Evolutionary conservation across 1,140 invertebrate species (phyloP), one percentile per base, ranked within the genome.

Genomic region (Cydia pomonella): DNA sequence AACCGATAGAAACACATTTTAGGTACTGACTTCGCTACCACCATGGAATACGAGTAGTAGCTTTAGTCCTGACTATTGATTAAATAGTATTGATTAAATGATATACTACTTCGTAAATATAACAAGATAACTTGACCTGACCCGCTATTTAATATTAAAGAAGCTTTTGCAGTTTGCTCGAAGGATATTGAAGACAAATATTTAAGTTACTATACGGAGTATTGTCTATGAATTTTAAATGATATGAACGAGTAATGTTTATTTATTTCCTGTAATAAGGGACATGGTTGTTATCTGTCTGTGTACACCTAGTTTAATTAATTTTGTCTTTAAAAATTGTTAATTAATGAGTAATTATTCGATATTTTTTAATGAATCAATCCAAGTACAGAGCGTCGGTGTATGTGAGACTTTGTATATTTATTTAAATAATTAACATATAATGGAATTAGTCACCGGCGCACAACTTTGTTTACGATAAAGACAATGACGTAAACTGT

Each of bases 401-500:
- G 41, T 44, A 44, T 13, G 41, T 16, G 41, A 44, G 41, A 44
- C 10, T 16, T 13, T 44, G 41, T 44, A 44, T 12, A 44, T 10
- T 41, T 41, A 41, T 41, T 41, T 41, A 41, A 41, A 41, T 44
- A 44, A 44, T 44, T 44, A 44, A 44, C 41, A 44, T 44, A 44
- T 16, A 44, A 53, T 53, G 50, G 50, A 53, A 53, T 53, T 53
- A 18, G 50, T 53, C 50, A 53, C 50, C n/a, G 12, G 16, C n/a
- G 6, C 50, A 53, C 50, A 53, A 53, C n/a, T 21, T 21, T 53
- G n/a, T 53, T 53, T 6, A 9, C n/a, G 50, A 47, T 47, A 47
- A 53, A 18, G n/a, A 18, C 50, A 53, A 53, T 53, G 50, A 53
- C n/a, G 50, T 53, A 53, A 53, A 53, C 50, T n/a, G 50, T 53